Conservation (phyloP, 2,888 invertebrate species). For the Alcis repandata region DNA sequence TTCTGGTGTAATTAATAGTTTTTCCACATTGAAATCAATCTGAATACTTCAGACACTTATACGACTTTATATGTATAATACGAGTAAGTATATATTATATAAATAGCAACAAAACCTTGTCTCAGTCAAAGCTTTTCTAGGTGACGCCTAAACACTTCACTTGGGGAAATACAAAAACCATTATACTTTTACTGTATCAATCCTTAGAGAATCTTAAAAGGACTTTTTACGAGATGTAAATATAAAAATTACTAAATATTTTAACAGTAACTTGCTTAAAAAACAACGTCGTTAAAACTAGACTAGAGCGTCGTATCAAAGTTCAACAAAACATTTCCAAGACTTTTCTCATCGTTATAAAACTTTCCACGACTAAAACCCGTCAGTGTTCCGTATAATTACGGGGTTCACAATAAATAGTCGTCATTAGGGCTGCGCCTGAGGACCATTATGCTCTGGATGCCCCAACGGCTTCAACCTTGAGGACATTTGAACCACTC, state of each 20-base stretch:
- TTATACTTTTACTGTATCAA: neutral
- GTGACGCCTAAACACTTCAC: neutral
- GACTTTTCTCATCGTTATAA: constrained; percentile 23
- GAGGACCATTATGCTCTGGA: constrained; percentile 58
- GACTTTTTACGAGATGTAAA: neutral
- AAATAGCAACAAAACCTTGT: no score
- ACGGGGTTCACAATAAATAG: constrained; percentile 53
- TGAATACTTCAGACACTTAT: no score
- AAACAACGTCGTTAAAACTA: no score
- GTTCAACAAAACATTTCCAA: neutral
- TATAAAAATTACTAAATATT: neutral
- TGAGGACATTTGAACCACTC: constrained; percentile 56
- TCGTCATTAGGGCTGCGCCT: constrained; percentile 63
- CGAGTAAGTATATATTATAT: no score
- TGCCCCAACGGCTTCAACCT: constrained; percentile 47
- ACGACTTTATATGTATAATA: no score
- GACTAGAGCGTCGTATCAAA: neutral
- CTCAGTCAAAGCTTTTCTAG: neutral
- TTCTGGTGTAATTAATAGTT: no score
- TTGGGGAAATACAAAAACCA: neutral
- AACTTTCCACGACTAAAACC: constrained; percentile 34
- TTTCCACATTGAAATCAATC: no score
- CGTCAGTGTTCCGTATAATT: constrained; percentile 26
- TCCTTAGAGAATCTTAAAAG: neutral
- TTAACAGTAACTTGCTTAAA: neutral